Evolutionary conservation across 2,888 invertebrate genomes (phyloP), one percentile per base, ranked within the genome.

Genomic region (Dyspetes luteomarginatus): DNA sequence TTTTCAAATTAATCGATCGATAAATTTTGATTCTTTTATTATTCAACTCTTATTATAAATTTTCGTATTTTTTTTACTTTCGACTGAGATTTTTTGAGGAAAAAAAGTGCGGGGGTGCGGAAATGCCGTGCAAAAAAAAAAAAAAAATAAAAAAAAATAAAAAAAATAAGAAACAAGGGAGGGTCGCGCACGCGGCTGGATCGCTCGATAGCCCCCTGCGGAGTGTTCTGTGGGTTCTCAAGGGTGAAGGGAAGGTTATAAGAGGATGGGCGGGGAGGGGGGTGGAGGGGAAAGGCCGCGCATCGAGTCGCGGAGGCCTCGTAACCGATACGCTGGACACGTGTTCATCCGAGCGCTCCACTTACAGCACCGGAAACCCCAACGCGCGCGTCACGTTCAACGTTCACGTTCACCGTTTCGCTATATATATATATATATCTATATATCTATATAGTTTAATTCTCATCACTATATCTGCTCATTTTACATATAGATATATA

Each of bases 271-370:
- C n/a, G 26, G 43, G 26, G 68, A 26, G 43, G 36, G 12, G 36
- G 41, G n/a, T 4, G n/a, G 5, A 4, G 26, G n/a, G n/a, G 45
- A 45, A 19, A 41, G 30, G 22, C 41, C 15, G 62, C 62, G 64
- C 64, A 74, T 64, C 73, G 65, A 43, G 48, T 48, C 48, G 48
- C 45, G 62, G 73, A 77, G 77, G 68, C 77, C 81, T 77, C 81
- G 81, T 74, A 81, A 81, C 73, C 77, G 77, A 81, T 77, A 77
- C 81, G 73, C 73, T 77, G 81, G 81, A 81, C 81, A 81, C 81
- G 81, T 81, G 81, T 81, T 81, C 77, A 74, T 78, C 81, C 72
- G 72, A 76, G 77, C 81, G 81, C 81, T 76, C 76, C 73, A 81
- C 73, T 81, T 81, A 77, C 77, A 75, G 65, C 28, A 74, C 77